Evolutionary conservation across 2,113 vertebrate species (phyloP).

Genomic region (Salvator merianae): DNA sequence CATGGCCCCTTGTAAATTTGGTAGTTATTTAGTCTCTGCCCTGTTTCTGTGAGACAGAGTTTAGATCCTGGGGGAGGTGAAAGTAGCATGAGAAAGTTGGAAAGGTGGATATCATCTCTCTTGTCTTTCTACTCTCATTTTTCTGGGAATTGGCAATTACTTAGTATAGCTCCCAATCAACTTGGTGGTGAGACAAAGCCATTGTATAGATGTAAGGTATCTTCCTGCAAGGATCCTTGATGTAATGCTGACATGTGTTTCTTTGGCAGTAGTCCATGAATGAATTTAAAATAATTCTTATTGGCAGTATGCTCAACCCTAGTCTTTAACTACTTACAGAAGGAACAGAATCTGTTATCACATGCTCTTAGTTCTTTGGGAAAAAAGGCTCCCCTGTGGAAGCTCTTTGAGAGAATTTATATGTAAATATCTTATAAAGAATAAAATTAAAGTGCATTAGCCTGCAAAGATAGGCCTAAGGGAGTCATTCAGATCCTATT

Average conservation of each 20-base stretch:
- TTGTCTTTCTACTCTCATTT: background rate
- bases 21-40: background rate
- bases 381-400: background rate
- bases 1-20: background rate
- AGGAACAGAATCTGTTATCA: background rate
- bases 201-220: too few relatives aligned
- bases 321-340: background rate
- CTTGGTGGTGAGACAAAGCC: background rate
- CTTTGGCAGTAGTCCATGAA: background rate
- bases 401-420: background rate
- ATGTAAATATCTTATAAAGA: conserved; percentile 5
- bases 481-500: conserved; percentile 7
- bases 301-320: background rate
- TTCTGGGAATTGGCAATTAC: background rate
- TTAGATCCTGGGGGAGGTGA: conserved; percentile 2
- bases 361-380: background rate
- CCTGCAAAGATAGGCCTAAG: conserved; percentile 9
- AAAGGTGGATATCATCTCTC: background rate
- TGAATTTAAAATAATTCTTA: conserved; percentile 8
- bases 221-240: background rate
- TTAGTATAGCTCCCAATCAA: background rate
- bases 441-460: conserved; percentile 22
- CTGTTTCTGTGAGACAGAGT: background rate
- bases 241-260: background rate
- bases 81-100: background rate